These are phyloP conservation scores for Scolopax mira DNA, from an alignment of 2,113 vertebrate genomes.

Conservation along the genomic window DNA sequence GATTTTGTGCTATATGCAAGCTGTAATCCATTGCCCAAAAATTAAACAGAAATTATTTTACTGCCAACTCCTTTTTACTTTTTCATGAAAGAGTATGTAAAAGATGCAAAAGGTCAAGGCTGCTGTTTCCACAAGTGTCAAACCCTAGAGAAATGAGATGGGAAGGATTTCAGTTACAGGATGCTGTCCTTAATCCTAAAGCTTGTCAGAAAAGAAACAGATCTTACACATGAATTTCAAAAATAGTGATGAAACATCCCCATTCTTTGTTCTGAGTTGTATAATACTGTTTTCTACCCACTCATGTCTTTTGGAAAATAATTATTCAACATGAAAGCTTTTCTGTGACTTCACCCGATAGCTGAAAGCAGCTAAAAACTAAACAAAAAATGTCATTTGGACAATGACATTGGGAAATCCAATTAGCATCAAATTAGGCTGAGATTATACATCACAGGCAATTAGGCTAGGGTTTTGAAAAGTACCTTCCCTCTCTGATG, in stretches of 20 bases:
- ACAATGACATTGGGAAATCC: not conserved
- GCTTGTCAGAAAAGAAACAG: not conserved
- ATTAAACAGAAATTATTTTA: not conserved
- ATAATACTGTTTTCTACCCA: not conserved
- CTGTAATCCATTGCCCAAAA: not conserved
- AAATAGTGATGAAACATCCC: not conserved
- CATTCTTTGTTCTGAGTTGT: not conserved
- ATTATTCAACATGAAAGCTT: not conserved
- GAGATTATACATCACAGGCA: not conserved
- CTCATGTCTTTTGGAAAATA: not conserved
- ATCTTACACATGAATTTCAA: not conserved
- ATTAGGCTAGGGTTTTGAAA: not conserved
- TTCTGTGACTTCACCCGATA: not conserved
- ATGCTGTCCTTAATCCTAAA: not conserved
- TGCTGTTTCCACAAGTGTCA: not conserved
- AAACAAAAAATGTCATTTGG: not conserved
- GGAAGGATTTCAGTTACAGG: not conserved
- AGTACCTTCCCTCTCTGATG: not conserved
- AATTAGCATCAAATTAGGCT: slow-evolving; percentile 8
- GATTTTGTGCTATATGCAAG: not conserved
- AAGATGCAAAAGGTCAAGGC: not conserved
- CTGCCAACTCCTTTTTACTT: not conserved
- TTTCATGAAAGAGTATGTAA: not conserved
- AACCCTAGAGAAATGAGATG: not conserved
- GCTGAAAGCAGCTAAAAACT: not conserved